Evolutionary conservation across 2,888 invertebrate genomes (phyloP).

Genomic region (Drosophila rellima): DNA sequence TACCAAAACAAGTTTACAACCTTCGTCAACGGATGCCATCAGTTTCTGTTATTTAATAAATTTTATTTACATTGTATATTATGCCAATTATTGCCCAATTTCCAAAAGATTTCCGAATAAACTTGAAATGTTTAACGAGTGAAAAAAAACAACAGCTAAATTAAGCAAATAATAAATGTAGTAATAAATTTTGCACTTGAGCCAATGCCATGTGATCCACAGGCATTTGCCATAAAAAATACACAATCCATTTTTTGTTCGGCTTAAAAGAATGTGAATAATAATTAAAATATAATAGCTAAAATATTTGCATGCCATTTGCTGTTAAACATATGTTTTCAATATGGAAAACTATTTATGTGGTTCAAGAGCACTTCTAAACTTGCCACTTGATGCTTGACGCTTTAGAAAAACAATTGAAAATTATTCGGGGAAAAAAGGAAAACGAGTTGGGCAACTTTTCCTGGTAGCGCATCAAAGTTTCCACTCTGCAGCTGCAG

Average conservation of each 20-base stretch:
- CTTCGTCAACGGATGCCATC: conserved; percentile 59
- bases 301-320: conserved; percentile 59
- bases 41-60: conserved; percentile 24
- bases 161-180: conserved; percentile 36
- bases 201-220: conserved; percentile 46
- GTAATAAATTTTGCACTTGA: conserved; percentile 66
- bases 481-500: conserved; percentile 34
- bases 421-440: conserved; percentile 27
- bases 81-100: conserved; percentile 75
- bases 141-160: conserved; percentile 19
- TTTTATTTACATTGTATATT: conserved; percentile 49
- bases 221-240: conserved; percentile 26
- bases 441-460: conserved; percentile 42
- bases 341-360: conserved; percentile 31
- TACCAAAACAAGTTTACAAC: conserved; percentile 62
- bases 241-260: not conserved
- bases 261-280: conserved; percentile 18
- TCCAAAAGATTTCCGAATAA: conserved; percentile 40
- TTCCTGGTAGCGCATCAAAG: conserved; percentile 35
- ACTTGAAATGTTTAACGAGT: conserved; percentile 41
- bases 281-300: conserved; percentile 36
- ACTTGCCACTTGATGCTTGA: conserved; percentile 64
- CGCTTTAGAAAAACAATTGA: conserved; percentile 48
- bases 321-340: conserved; percentile 59
- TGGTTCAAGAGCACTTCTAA: conserved; percentile 22